Evolutionary conservation across 2,113 vertebrate genomes (phyloP), one percentile per base, ranked within the genome.

Genomic region (Hypomesus transpacificus): DNA sequence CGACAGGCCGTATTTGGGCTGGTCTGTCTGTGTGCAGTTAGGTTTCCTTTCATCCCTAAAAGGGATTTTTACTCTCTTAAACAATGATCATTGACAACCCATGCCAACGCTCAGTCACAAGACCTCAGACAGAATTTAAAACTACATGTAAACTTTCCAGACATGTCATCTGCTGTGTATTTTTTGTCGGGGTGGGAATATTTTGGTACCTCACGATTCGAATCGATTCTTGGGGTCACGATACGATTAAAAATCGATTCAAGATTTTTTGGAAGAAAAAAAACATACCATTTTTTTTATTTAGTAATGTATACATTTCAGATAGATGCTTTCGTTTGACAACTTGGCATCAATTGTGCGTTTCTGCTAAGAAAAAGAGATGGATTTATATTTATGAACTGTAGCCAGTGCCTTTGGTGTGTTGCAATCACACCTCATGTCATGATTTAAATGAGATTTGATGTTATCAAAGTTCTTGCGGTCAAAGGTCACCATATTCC

Each of bases 401-500:
- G 24, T 20, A 28, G 63, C 11, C 8, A 17, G 24, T 58, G 31
- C 16, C 3, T 56, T 53, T 75, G 52, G 34, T 78, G 26, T 22
- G 20, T 76, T 46, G 11, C 70, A 73, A 85, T 70, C 75, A 66
- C 73, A 14, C 62, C 69, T 56, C 58, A 56, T 53, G 2, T 74
- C 63, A 81, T 71, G 75, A 85, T 90, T 89, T 88, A 73, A 88
- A 91, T 88, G 83, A 85, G 83, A 85, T 89, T 75, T 89, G 89
- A 89, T 88, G 88, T 89, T 88, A 92, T 91, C 89, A 89, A 89
- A 78, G 72, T 79, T 77, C 62, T 21, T 21, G 1, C 22, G 0
- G 72, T 88, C 88, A 91, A 87, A 92, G 94, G 93, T 93, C 91
- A 90, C 77, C 86, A 89, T 92, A 87, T 89, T 91, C 82, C 89